phyloP scores from a whole-genome alignment of 2,797 vertebrate species.

The Podarcis siculus region DNA sequence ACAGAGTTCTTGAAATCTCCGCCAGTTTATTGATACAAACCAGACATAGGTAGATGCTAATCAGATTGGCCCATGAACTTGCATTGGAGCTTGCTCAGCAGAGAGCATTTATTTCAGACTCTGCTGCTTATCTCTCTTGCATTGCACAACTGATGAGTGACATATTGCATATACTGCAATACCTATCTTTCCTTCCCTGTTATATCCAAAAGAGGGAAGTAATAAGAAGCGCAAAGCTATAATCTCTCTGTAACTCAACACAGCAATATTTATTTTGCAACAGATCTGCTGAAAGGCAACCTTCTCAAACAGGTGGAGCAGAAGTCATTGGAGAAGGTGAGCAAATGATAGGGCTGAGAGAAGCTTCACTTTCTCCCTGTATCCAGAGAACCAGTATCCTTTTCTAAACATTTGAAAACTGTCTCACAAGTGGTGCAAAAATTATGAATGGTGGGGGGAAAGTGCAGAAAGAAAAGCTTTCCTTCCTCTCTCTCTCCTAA shows the following conservation, averaged over 20 bases:
- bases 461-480: too few relatives aligned
- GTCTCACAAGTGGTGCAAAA: constrained; percentile 20
- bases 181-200: constrained; percentile 23
- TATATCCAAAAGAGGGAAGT: constrained; percentile 32
- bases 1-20: constrained; percentile 38
- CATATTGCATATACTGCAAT: not conserved
- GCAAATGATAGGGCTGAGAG: not conserved
- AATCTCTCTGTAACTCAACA: constrained; percentile 23
- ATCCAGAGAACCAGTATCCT: not conserved
- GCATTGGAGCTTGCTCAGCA: not conserved
- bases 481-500: too few relatives aligned
- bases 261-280: constrained; percentile 1
- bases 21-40: not conserved
- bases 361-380: not conserved
- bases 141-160: constrained; percentile 41
- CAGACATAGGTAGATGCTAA: constrained; percentile 62
- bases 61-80: constrained; percentile 30
- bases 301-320: not conserved
- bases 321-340: not conserved
- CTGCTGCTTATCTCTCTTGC: constrained; percentile 13
- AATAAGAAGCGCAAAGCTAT: constrained; percentile 11
- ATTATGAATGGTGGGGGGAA: constrained; percentile 27
- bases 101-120: constrained; percentile 25
- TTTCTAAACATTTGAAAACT: constrained; percentile 47
- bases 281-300: not conserved